Percentiles rank a stretch among this genome's conserved stretches.
phyloP scores from a whole-genome alignment of 1,140 invertebrate genomes.

The Atta colombica region DNA sequence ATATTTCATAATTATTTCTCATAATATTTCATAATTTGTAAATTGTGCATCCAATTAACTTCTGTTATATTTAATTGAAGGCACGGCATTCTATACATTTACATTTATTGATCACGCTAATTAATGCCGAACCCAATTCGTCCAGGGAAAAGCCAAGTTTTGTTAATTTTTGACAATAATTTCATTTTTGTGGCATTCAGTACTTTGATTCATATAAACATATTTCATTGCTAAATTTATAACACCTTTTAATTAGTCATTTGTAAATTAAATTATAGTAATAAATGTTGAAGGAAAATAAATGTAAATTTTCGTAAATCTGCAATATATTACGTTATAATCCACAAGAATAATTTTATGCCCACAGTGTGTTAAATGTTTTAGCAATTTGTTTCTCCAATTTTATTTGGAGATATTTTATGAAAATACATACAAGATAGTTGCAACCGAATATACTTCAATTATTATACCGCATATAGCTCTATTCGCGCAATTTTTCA shows the following conservation, averaged over 20 bases:
- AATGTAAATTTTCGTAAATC: not conserved
- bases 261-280: constrained; percentile 23
- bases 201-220: not conserved
- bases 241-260: constrained; percentile 15
- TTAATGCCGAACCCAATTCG: constrained; percentile 19
- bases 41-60: constrained; percentile 35
- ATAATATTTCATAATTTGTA: constrained; percentile 9
- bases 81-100: constrained; percentile 33
- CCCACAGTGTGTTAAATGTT: not conserved
- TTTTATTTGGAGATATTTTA: constrained; percentile 7
- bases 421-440: not conserved
- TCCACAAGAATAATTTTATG: not conserved
- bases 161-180: constrained; percentile 9
- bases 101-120: constrained; percentile 33
- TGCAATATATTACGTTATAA: constrained; percentile 16
- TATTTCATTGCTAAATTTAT: constrained; percentile 23
- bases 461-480: not conserved
- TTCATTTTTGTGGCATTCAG: not conserved
- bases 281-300: constrained; percentile 12
- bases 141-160: not conserved
- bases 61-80: constrained; percentile 19
- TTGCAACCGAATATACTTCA: not conserved
- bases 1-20: constrained; percentile 13
- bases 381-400: not conserved
- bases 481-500: not conserved